A percentile compares a stretch with the other conserved stretches of the same genome.
phyloP scores from a whole-genome alignment of 1,140 invertebrate species.

The Diabrotica virgifera region DNA sequence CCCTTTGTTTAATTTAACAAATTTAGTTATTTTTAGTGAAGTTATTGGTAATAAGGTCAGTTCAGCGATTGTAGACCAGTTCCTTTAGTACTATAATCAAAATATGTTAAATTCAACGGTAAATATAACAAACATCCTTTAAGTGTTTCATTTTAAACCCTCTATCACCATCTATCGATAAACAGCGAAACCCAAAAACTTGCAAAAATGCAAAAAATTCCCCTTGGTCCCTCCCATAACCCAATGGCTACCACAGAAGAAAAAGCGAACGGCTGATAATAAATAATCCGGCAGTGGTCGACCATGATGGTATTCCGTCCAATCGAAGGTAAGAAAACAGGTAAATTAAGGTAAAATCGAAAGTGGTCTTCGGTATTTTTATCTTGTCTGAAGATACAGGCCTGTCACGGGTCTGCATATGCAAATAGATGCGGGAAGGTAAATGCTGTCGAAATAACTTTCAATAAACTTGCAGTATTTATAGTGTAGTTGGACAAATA shows the following conservation, averaged over 20 bases:
- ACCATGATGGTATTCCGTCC: constrained; percentile 26
- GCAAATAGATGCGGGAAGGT: too few relatives aligned
- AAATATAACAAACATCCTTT: too few relatives aligned
- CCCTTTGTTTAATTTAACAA: too few relatives aligned
- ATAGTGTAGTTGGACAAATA: too few relatives aligned
- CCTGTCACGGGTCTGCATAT: neutral
- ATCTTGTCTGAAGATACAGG: neutral
- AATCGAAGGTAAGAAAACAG: constrained; percentile 26
- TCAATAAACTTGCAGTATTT: too few relatives aligned
- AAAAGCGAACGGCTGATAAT: constrained; percentile 26
- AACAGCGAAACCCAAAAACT: neutral
- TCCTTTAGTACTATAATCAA: too few relatives aligned
- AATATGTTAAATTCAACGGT: too few relatives aligned
- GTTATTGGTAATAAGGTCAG: too few relatives aligned
- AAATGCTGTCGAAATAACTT: too few relatives aligned
- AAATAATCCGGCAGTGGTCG: constrained; percentile 18
- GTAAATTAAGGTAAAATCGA: constrained; percentile 4
- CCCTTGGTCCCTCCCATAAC: constrained; percentile 19
- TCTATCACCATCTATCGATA: constrained; percentile 11
- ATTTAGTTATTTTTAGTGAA: too few relatives aligned
- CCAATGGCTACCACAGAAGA: constrained; percentile 26
- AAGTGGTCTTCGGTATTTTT: neutral
- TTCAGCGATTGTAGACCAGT: too few relatives aligned
- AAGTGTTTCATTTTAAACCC: neutral
- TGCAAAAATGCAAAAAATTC: neutral